These are phyloP conservation scores for Drosophila nebulosa DNA, from an alignment of 1,140 invertebrate species.

Conservation along the genomic window DNA sequence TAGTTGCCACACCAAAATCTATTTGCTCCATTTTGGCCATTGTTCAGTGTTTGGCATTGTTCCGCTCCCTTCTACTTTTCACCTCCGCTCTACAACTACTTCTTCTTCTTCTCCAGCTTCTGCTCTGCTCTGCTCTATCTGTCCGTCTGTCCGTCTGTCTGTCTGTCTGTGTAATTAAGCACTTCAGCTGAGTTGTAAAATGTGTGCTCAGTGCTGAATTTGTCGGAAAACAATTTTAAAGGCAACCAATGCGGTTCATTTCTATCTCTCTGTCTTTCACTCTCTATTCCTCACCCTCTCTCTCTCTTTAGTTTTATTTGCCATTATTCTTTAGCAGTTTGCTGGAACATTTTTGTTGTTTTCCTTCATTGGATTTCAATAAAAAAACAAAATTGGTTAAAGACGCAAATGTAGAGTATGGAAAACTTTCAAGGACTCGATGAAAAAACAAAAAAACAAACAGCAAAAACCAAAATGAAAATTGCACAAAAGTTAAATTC, in stretches of 20 bases:
- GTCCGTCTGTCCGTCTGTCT: background rate
- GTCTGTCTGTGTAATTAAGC: slow-evolving; percentile 65
- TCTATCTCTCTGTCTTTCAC: slow-evolving; percentile 2
- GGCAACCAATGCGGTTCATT: slow-evolving; percentile 49
- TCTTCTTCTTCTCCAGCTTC: background rate
- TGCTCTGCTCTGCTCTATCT: background rate
- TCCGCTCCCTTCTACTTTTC: background rate
- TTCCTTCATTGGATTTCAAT: slow-evolving; percentile 55
- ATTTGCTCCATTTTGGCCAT: slow-evolving; percentile 46
- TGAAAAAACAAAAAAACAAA: background rate
- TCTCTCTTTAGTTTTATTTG: slow-evolving; percentile 10
- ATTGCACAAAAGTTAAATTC: slow-evolving; percentile 37
- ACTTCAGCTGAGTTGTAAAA: slow-evolving; percentile 73
- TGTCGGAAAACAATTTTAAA: slow-evolving; percentile 71
- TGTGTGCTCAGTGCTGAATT: slow-evolving; percentile 52
- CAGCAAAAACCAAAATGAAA: slow-evolving; percentile 1
- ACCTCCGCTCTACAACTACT: background rate
- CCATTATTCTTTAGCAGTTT: slow-evolving; percentile 46
- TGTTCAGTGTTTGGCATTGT: slow-evolving; percentile 49
- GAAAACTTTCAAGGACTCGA: background rate
- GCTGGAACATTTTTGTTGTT: slow-evolving; percentile 30
- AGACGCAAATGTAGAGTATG: slow-evolving; percentile 11
- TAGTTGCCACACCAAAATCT: slow-evolving; percentile 33
- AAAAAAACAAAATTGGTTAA: slow-evolving; percentile 32
- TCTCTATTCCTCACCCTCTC: background rate